Evolutionary conservation across 2,797 vertebrate species (phyloP).

Genomic region (Champsocephalus esox): DNA sequence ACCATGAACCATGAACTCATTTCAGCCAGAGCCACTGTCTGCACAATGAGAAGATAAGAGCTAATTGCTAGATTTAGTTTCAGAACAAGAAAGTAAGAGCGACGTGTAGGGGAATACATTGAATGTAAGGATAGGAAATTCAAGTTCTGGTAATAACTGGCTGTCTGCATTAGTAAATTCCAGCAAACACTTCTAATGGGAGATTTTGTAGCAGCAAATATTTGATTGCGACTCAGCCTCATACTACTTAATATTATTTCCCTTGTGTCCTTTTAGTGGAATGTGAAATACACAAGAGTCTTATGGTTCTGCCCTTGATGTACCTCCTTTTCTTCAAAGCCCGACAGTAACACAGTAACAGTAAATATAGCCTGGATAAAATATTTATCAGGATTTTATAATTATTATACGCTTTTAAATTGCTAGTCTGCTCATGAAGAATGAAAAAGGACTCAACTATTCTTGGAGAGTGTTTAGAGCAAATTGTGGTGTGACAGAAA

Average conservation of each 20-base stretch:
- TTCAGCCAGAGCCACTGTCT: conserved; percentile 66
- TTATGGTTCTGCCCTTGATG: not conserved
- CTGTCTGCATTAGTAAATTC: conserved; percentile 37
- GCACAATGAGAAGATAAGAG: conserved; percentile 66
- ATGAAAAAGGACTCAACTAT: not conserved
- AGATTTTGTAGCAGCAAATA: conserved; percentile 24
- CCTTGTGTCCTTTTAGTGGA: conserved; percentile 8
- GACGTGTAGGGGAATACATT: conserved; percentile 14
- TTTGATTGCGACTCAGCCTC: conserved; percentile 21
- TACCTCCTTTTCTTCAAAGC: not conserved
- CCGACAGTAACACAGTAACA: not conserved
- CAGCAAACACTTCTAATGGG: conserved; percentile 44
- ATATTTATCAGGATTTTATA: not conserved
- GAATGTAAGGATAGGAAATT: conserved; percentile 56
- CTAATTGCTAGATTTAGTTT: conserved; percentile 76
- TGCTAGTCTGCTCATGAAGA: not conserved
- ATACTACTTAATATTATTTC: not conserved
- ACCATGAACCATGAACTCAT: conserved; percentile 73
- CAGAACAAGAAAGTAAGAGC: conserved; percentile 43
- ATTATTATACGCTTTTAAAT: not conserved
- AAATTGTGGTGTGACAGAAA: not conserved
- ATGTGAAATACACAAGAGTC: conserved; percentile 20
- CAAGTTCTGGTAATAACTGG: conserved; percentile 54
- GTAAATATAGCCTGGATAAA: conserved; percentile 5
- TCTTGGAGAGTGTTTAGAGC: not conserved